phyloP scores from a whole-genome alignment of 2,888 invertebrate genomes.

The Drosophila austrosaltans region DNA sequence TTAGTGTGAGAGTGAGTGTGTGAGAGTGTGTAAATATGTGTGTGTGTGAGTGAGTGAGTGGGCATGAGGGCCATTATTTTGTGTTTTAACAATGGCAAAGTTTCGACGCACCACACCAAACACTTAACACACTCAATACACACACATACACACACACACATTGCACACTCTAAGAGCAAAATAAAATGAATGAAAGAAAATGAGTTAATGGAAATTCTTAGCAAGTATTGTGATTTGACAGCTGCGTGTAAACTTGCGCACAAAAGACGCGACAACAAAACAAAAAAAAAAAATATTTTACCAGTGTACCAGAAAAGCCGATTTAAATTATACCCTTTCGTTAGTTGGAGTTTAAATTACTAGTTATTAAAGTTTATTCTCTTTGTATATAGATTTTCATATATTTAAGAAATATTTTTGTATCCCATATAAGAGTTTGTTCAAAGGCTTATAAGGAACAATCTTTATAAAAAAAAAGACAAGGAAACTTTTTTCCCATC shows the following conservation, averaged over 20 bases:
- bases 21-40: slow-evolving; percentile 23
- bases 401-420: no score
- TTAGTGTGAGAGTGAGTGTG: slow-evolving; percentile 13
- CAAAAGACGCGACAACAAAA: slow-evolving; percentile 47
- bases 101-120: slow-evolving; percentile 58
- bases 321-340: background rate
- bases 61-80: slow-evolving; percentile 71
- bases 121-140: slow-evolving; percentile 74
- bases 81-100: slow-evolving; percentile 75
- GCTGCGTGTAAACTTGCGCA: slow-evolving; percentile 74
- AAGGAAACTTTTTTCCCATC: no score
- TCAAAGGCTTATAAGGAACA: no score
- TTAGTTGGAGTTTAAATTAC: background rate
- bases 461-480: no score
- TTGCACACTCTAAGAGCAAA: slow-evolving; percentile 35
- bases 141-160: slow-evolving; percentile 27
- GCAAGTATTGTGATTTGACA: slow-evolving; percentile 78
- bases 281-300: slow-evolving; percentile 22
- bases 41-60: slow-evolving; percentile 39
- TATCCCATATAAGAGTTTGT: no score
- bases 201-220: slow-evolving; percentile 78
- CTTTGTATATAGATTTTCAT: no score
- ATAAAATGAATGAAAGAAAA: slow-evolving; percentile 69
- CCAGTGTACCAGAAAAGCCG: background rate
- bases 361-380: no score